Conservation (phyloP, 2,888 invertebrate species). For the Sericinus montela region DNA sequence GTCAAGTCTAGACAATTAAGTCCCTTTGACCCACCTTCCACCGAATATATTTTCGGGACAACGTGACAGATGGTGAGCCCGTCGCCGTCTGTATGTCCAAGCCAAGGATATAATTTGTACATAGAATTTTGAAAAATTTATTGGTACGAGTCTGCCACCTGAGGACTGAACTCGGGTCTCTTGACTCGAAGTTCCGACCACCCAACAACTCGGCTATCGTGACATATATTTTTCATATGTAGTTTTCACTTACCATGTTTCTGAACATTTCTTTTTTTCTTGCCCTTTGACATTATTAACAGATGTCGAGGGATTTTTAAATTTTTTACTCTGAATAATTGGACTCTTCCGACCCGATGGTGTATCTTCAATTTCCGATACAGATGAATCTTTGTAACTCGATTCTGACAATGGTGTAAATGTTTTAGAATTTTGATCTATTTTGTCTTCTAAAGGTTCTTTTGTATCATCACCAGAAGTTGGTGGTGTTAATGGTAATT, state of each 20-base stretch:
- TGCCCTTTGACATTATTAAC: conserved; percentile 13
- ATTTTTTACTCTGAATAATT: conserved; percentile 51
- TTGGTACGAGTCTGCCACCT: too few relatives aligned
- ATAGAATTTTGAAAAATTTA: too few relatives aligned
- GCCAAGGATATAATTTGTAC: too few relatives aligned
- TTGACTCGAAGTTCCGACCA: too few relatives aligned
- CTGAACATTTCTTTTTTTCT: conserved; percentile 62
- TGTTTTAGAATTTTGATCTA: conserved; percentile 32
- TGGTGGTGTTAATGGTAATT: conserved; percentile 23
- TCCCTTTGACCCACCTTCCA: too few relatives aligned
- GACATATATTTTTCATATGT: too few relatives aligned
- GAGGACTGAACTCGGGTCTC: too few relatives aligned
- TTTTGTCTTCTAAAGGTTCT: conserved; percentile 15
- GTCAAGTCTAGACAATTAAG: too few relatives aligned
- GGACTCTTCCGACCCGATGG: conserved; percentile 61
- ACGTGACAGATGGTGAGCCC: too few relatives aligned
- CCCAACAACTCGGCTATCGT: too few relatives aligned
- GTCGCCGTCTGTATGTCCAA: too few relatives aligned
- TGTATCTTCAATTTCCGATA: conserved; percentile 59
- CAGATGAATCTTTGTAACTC: conserved; percentile 42
- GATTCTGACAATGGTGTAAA: neutral
- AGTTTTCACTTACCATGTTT: conserved; percentile 42
- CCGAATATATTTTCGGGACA: too few relatives aligned
- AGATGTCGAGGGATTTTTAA: conserved; percentile 24
- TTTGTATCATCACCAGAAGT: conserved; percentile 20